Evolutionary conservation across 2,797 vertebrate genomes (phyloP), one percentile per base, ranked within the genome.

Genomic region (Syngnathus acus): DNA sequence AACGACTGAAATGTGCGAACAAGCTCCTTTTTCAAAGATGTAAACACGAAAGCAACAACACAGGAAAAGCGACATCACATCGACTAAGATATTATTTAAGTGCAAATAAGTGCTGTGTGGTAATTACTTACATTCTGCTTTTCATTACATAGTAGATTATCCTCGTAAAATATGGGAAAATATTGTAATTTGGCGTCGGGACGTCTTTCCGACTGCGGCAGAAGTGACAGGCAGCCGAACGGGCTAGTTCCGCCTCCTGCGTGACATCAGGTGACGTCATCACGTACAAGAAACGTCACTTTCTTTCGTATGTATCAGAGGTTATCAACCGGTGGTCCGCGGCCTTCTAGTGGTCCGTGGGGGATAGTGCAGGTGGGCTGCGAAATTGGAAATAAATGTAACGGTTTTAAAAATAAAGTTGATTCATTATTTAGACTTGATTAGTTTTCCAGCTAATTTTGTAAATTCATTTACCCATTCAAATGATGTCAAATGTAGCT

Each of bases 241-340:
- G 16, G 17, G 26, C 10, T 40, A 55, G 14, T 1, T 66, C 77
- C 83, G 78, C 84, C 84, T 67, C 66, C 53, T 50, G 7, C 48
- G 21, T 5, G 6, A 1, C 37, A 45, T 65, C 32, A 0, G 0
- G 0, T 0, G 5, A 6, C 78, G 79, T 84, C 70, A 82, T 64
- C 53, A 63, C 83, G 82, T 50, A 17, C 37, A 40, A 16, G 43
- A 0, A 0, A 19, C 55, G 37, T 39, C 42, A 11, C 6, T 10
- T 37, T 38, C 54, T 40, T 40, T 23, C 5, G 32, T 0, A 32
- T 32, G 32, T 32, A 32, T 32, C 32, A 32, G 32, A 32, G 32
- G 32, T 32, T 4, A 3, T 32, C 32, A 32, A 32, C 32, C 32
- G 32, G 32, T 32, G 32, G 32, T 32, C 32, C 32, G 32, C 32